phyloP scores from a whole-genome alignment of 2,113 vertebrate species.

The Ptilorrhoa leucosticta region DNA sequence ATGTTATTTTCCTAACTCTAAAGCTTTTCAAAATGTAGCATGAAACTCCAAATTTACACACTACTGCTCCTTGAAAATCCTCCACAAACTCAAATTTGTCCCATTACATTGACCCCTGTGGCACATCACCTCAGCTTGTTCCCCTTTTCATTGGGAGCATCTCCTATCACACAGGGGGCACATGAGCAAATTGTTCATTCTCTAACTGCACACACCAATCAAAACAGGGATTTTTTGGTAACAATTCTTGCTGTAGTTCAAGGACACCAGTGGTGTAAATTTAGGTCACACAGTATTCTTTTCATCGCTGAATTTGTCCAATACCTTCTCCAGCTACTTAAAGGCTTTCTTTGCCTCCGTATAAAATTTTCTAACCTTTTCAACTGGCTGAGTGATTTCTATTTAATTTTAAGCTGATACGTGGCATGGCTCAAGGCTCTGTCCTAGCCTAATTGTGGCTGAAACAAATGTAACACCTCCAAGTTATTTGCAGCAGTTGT shows the following conservation, averaged over 20 bases:
- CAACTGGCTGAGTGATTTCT: background rate
- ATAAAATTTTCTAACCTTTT: background rate
- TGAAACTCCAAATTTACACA: background rate
- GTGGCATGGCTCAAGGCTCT: background rate
- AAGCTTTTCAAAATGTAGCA: background rate
- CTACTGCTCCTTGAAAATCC: background rate
- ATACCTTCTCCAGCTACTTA: background rate
- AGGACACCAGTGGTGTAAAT: background rate
- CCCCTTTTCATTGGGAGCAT: background rate
- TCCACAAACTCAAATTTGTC: background rate
- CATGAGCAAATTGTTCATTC: background rate
- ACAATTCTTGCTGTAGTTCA: background rate
- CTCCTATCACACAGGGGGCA: background rate
- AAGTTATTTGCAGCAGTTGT: conserved; percentile 20
- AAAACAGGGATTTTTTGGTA: background rate
- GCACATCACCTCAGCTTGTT: background rate
- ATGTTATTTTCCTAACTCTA: background rate
- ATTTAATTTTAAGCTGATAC: background rate
- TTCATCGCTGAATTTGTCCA: background rate
- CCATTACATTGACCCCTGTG: background rate
- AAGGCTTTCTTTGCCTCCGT: background rate
- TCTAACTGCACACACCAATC: background rate
- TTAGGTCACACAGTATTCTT: background rate
- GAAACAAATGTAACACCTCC: background rate
- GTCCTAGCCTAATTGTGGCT: conserved; percentile 18